Base-by-base conservation (phyloP, 2,888 invertebrate genomes). In the Phengaris arion region DNA sequence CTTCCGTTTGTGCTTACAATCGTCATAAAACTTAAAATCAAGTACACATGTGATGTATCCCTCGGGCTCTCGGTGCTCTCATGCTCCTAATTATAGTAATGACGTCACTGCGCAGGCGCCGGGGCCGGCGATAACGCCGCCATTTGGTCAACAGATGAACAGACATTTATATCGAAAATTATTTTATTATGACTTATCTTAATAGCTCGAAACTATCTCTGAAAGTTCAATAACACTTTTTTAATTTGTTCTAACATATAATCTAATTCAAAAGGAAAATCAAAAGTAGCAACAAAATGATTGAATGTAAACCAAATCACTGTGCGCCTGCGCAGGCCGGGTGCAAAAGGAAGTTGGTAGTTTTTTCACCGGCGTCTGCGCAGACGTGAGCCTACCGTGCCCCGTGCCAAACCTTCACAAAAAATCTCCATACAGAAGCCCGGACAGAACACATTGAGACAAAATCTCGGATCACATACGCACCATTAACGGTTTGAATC, bases 111-210 rank as follows among this genome's bases (percentile, higher is more conserved):
- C 85, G 84, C 87, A 83, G 86, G 86, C 87, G 88, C 85, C 85
- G 83, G 81, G 84, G 83, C 84, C 81, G 83, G 82, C 84, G 84
- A 81, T 82, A 81, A 83, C 81, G 81, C 82, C 83, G 91, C 89
- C 92, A 91, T 89, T 92, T 90, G 92, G 87, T 84, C 85, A 83
- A 85, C 92, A 92, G 88, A 89, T 92, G 92, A 90, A 84, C 75
- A 75, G 83, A 70, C 51, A 77, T 77, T 68, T 75, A 76, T 77
- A 78, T 76, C 74, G 76, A 77, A 76, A 74, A 74, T 72, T 54
- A 72, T 72, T 72, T 72, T 54, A 72, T 52, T 52, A 54, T 72
- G n/a, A 48, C 15, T 70, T 70, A 70, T 70, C 72, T 72, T 72
- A 54, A 54, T 54, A 46, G 72, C 22, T 22, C 35, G 1, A 72